phyloP scores from a whole-genome alignment of 2,888 invertebrate species.

The Archips xylosteana region DNA sequence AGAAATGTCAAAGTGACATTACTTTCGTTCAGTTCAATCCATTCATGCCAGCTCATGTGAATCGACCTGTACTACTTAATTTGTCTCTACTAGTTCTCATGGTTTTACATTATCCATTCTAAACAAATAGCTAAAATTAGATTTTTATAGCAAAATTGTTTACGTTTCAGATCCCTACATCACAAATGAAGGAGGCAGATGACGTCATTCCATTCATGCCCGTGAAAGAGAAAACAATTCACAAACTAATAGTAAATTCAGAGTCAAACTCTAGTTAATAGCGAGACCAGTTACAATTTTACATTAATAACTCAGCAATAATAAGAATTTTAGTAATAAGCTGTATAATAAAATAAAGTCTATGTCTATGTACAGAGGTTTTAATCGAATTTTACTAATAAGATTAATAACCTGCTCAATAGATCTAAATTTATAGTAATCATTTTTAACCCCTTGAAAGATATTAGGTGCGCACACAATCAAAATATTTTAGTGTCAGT shows the following conservation, averaged over 20 bases:
- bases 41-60: no score
- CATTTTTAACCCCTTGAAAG: background rate
- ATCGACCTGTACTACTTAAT: no score
- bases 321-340: constrained; percentile 27
- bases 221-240: constrained; percentile 66
- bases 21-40: no score
- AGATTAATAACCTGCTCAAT: constrained; percentile 14
- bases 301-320: background rate
- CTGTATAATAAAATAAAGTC: constrained; percentile 23
- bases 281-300: background rate
- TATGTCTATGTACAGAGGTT: constrained; percentile 17
- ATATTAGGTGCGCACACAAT: background rate
- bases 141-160: constrained; percentile 8
- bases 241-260: constrained; percentile 69
- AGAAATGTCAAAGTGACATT: no score
- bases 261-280: constrained; percentile 35
- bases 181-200: constrained; percentile 79
- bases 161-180: constrained; percentile 71
- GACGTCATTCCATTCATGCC: constrained; percentile 75
- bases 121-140: background rate
- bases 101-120: no score
- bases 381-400: constrained; percentile 10
- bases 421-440: background rate
- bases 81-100: no score
- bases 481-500: background rate